Percentiles rank a stretch among this genome's conserved stretches.
Evolutionary conservation across 1,140 invertebrate species (phyloP).

Genomic region (Hypothenemus hampei): DNA sequence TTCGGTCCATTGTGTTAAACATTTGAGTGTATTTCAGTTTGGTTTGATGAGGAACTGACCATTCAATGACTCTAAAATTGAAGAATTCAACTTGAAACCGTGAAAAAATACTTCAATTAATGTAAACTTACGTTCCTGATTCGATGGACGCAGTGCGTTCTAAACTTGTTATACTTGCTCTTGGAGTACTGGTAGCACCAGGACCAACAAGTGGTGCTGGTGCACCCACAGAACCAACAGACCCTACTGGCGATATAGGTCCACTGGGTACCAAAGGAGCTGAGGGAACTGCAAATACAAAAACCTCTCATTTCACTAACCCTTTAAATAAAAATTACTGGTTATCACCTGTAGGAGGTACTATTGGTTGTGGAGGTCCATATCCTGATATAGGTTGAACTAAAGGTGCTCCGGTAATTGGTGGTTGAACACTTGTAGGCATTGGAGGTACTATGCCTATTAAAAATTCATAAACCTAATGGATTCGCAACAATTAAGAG

Average conservation of each 20-base stretch:
- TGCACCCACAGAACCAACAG: conserved; percentile 14
- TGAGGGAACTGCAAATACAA: not conserved
- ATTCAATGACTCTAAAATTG: conserved; percentile 58
- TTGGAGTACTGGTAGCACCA: conserved; percentile 40
- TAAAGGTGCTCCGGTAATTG: no score
- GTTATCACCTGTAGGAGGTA: not conserved
- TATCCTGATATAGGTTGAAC: no score
- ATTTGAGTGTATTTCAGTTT: conserved; percentile 94
- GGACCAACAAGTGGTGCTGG: conserved; percentile 16
- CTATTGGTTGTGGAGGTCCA: conserved; percentile 7
- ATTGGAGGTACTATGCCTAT: conserved; percentile 41
- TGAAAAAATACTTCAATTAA: not conserved
- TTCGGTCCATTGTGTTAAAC: conserved; percentile 88
- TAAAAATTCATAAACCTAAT: no score
- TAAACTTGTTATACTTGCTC: conserved; percentile 42
- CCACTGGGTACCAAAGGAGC: conserved; percentile 13
- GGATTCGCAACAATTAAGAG: no score
- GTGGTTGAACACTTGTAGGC: conserved; percentile 31
- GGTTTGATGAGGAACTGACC: conserved; percentile 83
- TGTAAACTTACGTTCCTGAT: conserved; percentile 47
- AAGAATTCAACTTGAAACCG: not conserved
- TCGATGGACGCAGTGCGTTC: conserved; percentile 44
- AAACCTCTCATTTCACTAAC: no score
- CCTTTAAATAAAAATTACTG: no score
- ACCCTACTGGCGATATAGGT: conserved; percentile 19